phyloP scores from a whole-genome alignment of 1,140 invertebrate species.

The Hylyphantes graminicola region DNA sequence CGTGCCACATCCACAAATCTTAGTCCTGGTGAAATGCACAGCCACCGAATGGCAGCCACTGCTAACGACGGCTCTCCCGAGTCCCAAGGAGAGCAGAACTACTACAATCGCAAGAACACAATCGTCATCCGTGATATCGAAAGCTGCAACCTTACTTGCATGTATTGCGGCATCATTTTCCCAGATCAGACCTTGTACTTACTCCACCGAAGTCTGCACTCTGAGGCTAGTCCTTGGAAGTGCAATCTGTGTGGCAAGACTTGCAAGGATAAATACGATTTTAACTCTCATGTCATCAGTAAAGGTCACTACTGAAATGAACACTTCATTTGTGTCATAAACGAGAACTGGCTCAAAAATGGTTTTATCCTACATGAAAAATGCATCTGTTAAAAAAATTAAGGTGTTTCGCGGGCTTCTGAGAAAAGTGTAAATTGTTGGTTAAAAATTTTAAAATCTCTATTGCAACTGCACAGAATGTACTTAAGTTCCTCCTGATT shows the following conservation, averaged over 20 bases:
- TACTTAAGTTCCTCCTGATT: conserved; percentile 13
- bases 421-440: conserved; percentile 11
- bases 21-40: not conserved
- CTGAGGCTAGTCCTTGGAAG: conserved; percentile 96
- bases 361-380: conserved; percentile 6
- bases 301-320: conserved; percentile 83
- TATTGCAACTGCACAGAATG: conserved; percentile 23
- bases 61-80: not conserved
- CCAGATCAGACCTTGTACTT: conserved; percentile 95
- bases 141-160: conserved; percentile 74
- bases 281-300: conserved; percentile 94
- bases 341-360: conserved; percentile 1
- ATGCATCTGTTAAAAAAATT: conserved; percentile 25
- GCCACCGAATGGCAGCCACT: not conserved
- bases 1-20: conserved; percentile 48
- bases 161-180: conserved; percentile 93
- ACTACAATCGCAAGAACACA: conserved; percentile 28
- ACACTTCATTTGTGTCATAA: not conserved
- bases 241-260: conserved; percentile 97
- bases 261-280: conserved; percentile 93
- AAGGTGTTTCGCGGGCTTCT: not conserved
- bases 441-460: conserved; percentile 20
- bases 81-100: conserved; percentile 11
- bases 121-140: conserved; percentile 26
- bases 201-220: conserved; percentile 96